Evolutionary conservation across 1,140 invertebrate genomes (phyloP), one percentile per base, ranked within the genome.

Genomic region (Drosophila ercepeae): DNA sequence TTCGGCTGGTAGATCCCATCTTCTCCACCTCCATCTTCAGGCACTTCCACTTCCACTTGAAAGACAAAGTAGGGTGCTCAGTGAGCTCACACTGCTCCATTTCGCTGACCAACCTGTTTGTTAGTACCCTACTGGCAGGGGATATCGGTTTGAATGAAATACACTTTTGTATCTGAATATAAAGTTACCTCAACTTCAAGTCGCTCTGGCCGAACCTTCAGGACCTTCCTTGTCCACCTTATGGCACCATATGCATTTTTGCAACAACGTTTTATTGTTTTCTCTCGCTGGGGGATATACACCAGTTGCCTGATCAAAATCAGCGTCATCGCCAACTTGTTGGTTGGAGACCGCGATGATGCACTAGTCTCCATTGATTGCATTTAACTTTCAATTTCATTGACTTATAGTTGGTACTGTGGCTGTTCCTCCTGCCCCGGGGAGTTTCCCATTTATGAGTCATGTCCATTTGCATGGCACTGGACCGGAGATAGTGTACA

Each of bases 101-200:
- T 88, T 86, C 77, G 57, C 63, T 63, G 77, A 45, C 25, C 74
- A 88, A 88, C 81, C 81, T 86, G 82, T 88, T 86, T 84, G 14
- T 13, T 9, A 27, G 36, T 6, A 16, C 36, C 36, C 29, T 32
- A 32, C 29, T 3, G 29, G 4, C 8, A 32, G 29, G 29, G 29
- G 9, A n/a, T 32, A 32, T 32, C 9, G 3, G 3, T 7, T 39
- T n/a, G n/a, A 13, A 39, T 14, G 5, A 39, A 6, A 39, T 7
- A 53, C 11, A 3, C 3, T 32, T 11, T 11, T 11, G 0, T 11
- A 32, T 32, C 4, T 32, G 9, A 3, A 2, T 11, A 3, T 2
- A 11, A 32, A 32, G 3, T 1, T 3, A 36, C 4, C 6, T n/a
- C 11, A 60, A 13, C 36, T 4, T 2, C 16, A 7, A n/a, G 42